These are phyloP conservation scores for Pangasius mekongensis DNA, from an alignment of 2,797 vertebrate genomes.

Conservation along the genomic window DNA sequence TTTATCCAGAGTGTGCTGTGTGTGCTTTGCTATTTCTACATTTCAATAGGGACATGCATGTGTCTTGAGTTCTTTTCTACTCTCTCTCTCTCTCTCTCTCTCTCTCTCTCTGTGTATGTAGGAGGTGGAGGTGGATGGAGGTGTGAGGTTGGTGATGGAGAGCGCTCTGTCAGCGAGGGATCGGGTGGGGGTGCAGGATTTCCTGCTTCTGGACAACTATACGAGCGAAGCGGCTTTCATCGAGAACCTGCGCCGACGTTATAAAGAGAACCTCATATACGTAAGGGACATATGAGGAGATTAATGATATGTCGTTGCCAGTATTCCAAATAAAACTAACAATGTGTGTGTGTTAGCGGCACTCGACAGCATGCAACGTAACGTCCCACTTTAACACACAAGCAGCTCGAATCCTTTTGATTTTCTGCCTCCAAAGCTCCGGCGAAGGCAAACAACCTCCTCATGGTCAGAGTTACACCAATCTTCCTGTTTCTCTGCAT, in stretches of 20 bases:
- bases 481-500: neutral
- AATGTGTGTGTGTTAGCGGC: no score
- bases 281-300: constrained; percentile 62
- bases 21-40: neutral
- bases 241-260: constrained; percentile 72
- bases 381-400: no score
- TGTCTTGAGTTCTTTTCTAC: neutral
- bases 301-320: no score
- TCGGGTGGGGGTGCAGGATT: constrained; percentile 85
- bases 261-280: constrained; percentile 73
- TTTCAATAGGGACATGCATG: neutral
- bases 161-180: constrained; percentile 87
- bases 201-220: constrained; percentile 84
- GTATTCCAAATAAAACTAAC: no score
- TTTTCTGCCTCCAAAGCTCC: neutral
- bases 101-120: constrained; percentile 46
- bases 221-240: constrained; percentile 85
- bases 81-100: neutral
- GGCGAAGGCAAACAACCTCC: neutral
- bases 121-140: constrained; percentile 71
- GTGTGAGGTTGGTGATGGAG: constrained; percentile 86
- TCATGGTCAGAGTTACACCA: neutral
- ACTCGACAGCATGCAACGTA: no score
- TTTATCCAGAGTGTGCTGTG: neutral
- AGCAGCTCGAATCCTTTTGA: neutral